These are phyloP conservation scores for Spinibarbus caldwelli DNA, from an alignment of 2,797 vertebrate genomes.

Conservation along the genomic window DNA sequence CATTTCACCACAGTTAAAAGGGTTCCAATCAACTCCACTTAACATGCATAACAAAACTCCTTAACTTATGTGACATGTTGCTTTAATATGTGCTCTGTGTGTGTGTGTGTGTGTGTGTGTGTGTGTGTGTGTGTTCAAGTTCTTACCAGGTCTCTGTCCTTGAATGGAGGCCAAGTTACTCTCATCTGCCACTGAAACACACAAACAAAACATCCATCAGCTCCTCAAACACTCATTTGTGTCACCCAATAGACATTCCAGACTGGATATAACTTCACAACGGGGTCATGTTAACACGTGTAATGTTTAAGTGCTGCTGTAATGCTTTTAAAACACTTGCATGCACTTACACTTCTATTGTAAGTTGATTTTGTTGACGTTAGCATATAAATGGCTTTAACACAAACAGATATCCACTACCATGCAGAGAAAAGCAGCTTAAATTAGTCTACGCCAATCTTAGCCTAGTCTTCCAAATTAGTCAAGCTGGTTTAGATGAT, in stretches of 20 bases:
- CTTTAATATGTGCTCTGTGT: neutral
- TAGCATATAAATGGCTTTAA: too few species aligned
- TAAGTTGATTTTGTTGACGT: neutral
- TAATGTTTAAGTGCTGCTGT: neutral
- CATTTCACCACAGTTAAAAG: neutral
- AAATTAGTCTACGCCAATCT: neutral
- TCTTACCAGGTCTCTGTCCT: slow-evolving; percentile 81
- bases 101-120: too few species aligned
- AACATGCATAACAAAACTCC: neutral
- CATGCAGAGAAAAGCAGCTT: neutral
- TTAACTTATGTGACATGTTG: neutral
- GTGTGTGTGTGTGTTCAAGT: slow-evolving; percentile 27
- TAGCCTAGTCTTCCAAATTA: neutral
- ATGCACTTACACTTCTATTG: neutral
- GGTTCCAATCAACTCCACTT: neutral
- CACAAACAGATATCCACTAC: neutral
- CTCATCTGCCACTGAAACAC: slow-evolving; percentile 88
- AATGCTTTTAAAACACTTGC: neutral
- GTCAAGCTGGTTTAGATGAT: neutral
- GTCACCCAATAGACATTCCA: slow-evolving; percentile 22
- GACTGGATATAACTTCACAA: neutral
- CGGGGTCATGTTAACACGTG: neutral
- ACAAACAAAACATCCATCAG: slow-evolving; percentile 38
- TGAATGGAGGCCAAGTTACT: slow-evolving; percentile 85
- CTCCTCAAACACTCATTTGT: slow-evolving; percentile 13